phyloP scores from a whole-genome alignment of 2,888 invertebrate genomes.

The Bombylius discolor region DNA sequence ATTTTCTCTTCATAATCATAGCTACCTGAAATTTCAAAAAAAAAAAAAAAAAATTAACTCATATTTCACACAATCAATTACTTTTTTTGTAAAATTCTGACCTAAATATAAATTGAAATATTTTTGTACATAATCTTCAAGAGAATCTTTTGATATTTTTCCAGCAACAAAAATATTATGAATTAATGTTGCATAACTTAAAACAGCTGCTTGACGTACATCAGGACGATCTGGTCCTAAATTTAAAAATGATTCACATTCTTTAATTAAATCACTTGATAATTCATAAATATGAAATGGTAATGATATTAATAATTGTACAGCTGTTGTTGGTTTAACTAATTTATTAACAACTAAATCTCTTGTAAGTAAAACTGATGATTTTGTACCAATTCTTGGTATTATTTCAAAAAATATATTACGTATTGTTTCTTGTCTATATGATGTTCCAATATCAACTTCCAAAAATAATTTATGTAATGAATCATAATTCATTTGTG shows the following conservation, averaged over 20 bases:
- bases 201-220: slow-evolving; percentile 51
- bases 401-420: slow-evolving; percentile 60
- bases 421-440: slow-evolving; percentile 57
- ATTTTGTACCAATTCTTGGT: slow-evolving; percentile 54
- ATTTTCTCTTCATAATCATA: slow-evolving; percentile 53
- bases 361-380: slow-evolving; percentile 50
- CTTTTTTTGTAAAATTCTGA: slow-evolving; percentile 24
- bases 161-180: slow-evolving; percentile 45
- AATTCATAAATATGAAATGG: slow-evolving; percentile 56
- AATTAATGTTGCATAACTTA: slow-evolving; percentile 55
- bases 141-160: slow-evolving; percentile 47
- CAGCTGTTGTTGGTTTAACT: slow-evolving; percentile 50
- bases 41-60: too few species aligned
- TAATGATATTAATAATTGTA: slow-evolving; percentile 51
- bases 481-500: slow-evolving; percentile 33
- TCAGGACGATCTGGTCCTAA: slow-evolving; percentile 38
- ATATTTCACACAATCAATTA: too few species aligned
- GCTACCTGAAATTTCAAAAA: slow-evolving; percentile 38
- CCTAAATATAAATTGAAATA: slow-evolving; percentile 60
- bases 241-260: slow-evolving; percentile 42
- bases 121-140: slow-evolving; percentile 56
- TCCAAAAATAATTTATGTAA: slow-evolving; percentile 41
- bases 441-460: slow-evolving; percentile 54
- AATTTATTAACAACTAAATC: slow-evolving; percentile 48
- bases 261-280: slow-evolving; percentile 40